These are phyloP conservation scores for Mus caroli DNA, from an alignment of 2,797 vertebrate genomes.

Conservation along the genomic window DNA sequence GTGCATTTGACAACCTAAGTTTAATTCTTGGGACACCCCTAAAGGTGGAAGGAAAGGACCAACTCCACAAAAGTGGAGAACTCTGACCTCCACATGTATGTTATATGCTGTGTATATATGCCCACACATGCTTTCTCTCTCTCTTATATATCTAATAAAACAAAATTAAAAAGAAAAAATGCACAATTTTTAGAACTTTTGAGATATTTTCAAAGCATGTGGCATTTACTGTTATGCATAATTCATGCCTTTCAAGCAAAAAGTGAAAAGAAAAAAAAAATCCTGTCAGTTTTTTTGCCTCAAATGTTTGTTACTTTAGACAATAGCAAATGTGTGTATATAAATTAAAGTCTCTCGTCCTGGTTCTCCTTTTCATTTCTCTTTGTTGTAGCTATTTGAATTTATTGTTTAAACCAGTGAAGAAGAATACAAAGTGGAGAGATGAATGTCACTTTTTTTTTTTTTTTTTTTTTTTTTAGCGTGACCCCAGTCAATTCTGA, in stretches of 20 bases:
- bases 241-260: background rate
- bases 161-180: background rate
- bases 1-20: background rate
- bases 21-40: background rate
- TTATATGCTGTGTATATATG: background rate
- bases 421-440: background rate
- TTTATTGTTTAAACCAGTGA: background rate
- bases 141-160: background rate
- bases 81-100: background rate
- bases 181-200: slow-evolving; percentile 25
- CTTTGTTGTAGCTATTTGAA: background rate
- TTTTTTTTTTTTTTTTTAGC: no score
- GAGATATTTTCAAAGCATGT: slow-evolving; percentile 26
- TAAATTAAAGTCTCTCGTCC: background rate
- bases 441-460: background rate
- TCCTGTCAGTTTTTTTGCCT: background rate
- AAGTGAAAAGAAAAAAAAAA: background rate
- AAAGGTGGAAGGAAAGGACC: background rate
- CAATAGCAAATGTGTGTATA: background rate
- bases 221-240: background rate
- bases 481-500: no score
- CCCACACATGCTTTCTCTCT: background rate
- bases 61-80: background rate
- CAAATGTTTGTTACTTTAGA: slow-evolving; percentile 13
- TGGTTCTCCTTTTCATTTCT: slow-evolving; percentile 5